These are phyloP conservation scores for Craseonycteris thonglongyai DNA, from an alignment of 2,113 vertebrate species.

Conservation along the genomic window DNA sequence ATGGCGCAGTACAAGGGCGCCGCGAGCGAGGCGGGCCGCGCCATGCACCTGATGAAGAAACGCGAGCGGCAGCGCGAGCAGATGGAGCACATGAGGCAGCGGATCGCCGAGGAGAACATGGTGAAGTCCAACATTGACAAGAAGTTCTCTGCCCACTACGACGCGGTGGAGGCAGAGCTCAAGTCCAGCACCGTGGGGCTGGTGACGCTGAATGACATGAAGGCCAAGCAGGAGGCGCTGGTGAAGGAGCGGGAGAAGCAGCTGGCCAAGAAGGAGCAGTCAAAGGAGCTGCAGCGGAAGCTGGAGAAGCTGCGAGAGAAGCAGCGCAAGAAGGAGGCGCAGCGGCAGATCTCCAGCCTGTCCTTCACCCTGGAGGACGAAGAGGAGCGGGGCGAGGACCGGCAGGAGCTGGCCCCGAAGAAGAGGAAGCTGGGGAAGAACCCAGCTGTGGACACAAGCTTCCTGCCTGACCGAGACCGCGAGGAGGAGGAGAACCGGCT, in stretches of 20 bases:
- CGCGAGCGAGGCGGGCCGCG: too few relatives aligned
- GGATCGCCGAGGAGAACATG: slow-evolving; percentile 81
- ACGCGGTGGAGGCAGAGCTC: too few relatives aligned
- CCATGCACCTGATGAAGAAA: slow-evolving; percentile 44
- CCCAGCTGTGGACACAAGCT: too few relatives aligned
- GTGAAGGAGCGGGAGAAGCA: slow-evolving; percentile 88
- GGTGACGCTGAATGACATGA: slow-evolving; percentile 92
- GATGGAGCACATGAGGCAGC: slow-evolving; percentile 54
- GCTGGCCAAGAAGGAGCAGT: too few relatives aligned
- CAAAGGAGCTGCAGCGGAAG: too few relatives aligned
- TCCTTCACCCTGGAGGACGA: too few relatives aligned
- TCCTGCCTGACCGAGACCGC: slow-evolving; percentile 86
- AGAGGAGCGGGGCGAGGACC: too few relatives aligned
- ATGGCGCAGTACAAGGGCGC: slow-evolving; percentile 64
- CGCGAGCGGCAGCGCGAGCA: too few relatives aligned
- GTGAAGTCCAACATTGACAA: slow-evolving; percentile 91
- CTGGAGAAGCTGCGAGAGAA: too few relatives aligned
- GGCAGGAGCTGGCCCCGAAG: too few relatives aligned
- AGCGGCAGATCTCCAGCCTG: too few relatives aligned
- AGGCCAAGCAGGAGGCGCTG: slow-evolving; percentile 90
- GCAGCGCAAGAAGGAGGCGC: too few relatives aligned
- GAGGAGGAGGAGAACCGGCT: slow-evolving; percentile 91
- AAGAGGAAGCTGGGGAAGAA: slow-evolving; percentile 86
- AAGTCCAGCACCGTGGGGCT: slow-evolving; percentile 94
- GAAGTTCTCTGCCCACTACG: slow-evolving; percentile 90